Base-by-base conservation (phyloP, 2,888 invertebrate genomes). In the Andrena haemorrhoa region DNA sequence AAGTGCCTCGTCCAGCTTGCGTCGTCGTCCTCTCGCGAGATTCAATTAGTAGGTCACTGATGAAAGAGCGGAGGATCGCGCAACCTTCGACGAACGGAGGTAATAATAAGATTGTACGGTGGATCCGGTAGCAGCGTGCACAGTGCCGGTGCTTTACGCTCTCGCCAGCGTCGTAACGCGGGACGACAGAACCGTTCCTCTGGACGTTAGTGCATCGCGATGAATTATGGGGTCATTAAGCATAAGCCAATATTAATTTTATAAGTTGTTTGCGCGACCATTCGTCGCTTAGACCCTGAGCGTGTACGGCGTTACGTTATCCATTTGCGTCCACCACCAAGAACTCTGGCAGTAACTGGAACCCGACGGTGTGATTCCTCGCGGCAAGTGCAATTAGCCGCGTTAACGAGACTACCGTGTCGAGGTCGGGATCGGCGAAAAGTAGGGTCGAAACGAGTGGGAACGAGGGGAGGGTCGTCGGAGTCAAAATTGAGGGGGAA, bases 81-180 rank as follows among this genome's bases (percentile, higher is more conserved):
- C 74, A 83, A 73, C 79, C 85, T 86, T 86, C 86, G 80, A 41
- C 78, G 80, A 78, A 80, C 82, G 71, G 68, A 86, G 86, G 76
- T 83, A 85, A 85, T 86, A 76, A 79, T 83, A 86, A 79, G 83
- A 80, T 83, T 75, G 79, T 53, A 73, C 63, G 60, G 66, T 51
- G 77, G 75, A 80, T 83, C 79, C 83, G 83, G 66, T 77, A 79
- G 80, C 66, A 53, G 68, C 49, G 70, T 56, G 68, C 70, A 79
- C 75, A 5, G 8, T 53, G 60, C 51, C 51, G 26, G 29, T 31
- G 65, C 26, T 75, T 41, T 12, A 23, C 53, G 47, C 49, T 49
- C 47, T 47, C 10, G 56, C 60, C 12, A 33, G 73, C 47, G 20
- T 12, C 49, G 35, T 8, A 60, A 60, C 51, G 29, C 29, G 29